A percentile compares a stretch with the other conserved stretches of the same genome.
These are phyloP conservation scores for Melinaea marsaeus DNA, from an alignment of 2,888 invertebrate genomes.

Conservation along the genomic window DNA sequence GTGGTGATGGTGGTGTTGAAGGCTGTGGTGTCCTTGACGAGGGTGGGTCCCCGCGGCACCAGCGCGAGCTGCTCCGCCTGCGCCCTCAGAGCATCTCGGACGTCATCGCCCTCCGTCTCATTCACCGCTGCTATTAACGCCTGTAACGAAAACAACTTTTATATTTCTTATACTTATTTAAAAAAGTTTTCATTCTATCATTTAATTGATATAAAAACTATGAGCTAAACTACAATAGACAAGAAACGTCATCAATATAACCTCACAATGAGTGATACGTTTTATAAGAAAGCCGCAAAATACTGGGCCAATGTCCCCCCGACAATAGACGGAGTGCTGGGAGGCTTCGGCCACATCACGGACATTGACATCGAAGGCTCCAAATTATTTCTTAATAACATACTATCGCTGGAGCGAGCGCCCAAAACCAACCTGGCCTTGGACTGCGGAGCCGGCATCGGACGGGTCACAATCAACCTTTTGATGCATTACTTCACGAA, in stretches of 20 bases:
- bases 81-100: slow-evolving; percentile 82
- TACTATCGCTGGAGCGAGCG: slow-evolving; percentile 58
- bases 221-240: slow-evolving; percentile 4
- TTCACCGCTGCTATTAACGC: slow-evolving; percentile 85
- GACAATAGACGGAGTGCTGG: slow-evolving; percentile 95
- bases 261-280: slow-evolving; percentile 19
- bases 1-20: slow-evolving; percentile 90
- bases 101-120: slow-evolving; percentile 78
- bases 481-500: slow-evolving; percentile 87
- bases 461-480: slow-evolving; percentile 91
- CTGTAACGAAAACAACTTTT: slow-evolving; percentile 70
- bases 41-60: slow-evolving; percentile 82
- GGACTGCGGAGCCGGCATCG: slow-evolving; percentile 99
- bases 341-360: slow-evolving; percentile 93
- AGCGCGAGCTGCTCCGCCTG: slow-evolving; percentile 80
- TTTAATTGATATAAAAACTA: slow-evolving; percentile 6
- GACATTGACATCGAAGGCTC: slow-evolving; percentile 93
- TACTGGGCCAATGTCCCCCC: slow-evolving; percentile 94
- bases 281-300: slow-evolving; percentile 85
- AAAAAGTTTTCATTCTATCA: not conserved
- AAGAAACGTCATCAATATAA: not conserved
- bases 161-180: not conserved
- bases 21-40: slow-evolving; percentile 86
- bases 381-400: slow-evolving; percentile 82
- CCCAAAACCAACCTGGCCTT: slow-evolving; percentile 83